Evolutionary conservation across 2,888 invertebrate genomes (phyloP), one percentile per base, ranked within the genome.

Genomic region (Harpagoxenus sublaevis): DNA sequence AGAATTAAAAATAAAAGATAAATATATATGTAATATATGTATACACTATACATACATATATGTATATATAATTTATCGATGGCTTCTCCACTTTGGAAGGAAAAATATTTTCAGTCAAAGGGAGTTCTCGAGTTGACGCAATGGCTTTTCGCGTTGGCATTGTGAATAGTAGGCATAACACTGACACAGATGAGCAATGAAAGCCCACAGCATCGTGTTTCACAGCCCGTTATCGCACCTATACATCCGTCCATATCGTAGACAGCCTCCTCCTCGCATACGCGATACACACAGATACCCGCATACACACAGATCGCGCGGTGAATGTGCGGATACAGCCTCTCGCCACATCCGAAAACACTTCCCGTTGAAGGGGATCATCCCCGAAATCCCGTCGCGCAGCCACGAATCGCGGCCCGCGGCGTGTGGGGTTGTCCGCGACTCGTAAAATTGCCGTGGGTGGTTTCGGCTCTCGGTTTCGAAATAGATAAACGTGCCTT

Each of bases 391-490:
- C 45, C 48, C 53, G 39, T 51, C 23, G 65, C 77, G 35, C 48
- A 35, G 57, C 68, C 35, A 68, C 66, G 66, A 78, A 66, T 78
- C 66, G 77, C 68, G 45, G 51, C 75, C 28, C 57, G 45, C 45
- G 68, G 71, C 31, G 18, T 42, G 12, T 28, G 53, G 57, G 18
- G 10, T 68, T 79, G 68, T 48, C 57, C 68, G 60, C 48, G 48
- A 70, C 42, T 77, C 65, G 55, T 83, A 81, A 86, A 89, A 88
- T 88, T 88, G 82, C 84, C 84, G 75, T 65, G 31, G 85, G 75
- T 84, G 86, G 42, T 84, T 71, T 62, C 53, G 68, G n/a, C 74
- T 65, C 18, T 68, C 18, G n/a, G 10, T 66, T 86, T 84, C 88
- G 86, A 84, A 68, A 75, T 84, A 84, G 83, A 86, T 83, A 65